Evolutionary conservation across 2,888 invertebrate species (phyloP), one percentile per base, ranked within the genome.

Genomic region (Athalia cordata): DNA sequence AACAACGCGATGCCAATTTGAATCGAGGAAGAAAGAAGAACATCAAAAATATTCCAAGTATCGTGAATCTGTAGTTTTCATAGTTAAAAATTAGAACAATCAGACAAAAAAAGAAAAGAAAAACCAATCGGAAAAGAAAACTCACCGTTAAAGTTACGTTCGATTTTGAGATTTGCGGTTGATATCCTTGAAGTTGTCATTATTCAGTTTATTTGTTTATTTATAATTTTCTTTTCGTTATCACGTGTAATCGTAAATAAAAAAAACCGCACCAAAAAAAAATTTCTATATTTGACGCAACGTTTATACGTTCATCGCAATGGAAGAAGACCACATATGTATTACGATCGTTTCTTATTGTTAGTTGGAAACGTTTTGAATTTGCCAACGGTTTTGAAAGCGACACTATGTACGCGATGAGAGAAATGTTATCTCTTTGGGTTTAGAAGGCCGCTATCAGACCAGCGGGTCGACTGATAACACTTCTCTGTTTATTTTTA

Each of bases 391-490:
- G 59, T 72, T n/a, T 13, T 13, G 29, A 4, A 6, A 61, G 61
- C 13, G 11, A 5, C 45, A 65, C 45, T 7, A 72, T 45, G 45
- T 1, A n/a, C 47, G 57, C 47, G 59, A 72, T 45, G 59, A 49
- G 72, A 72, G 72, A 72, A 72, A 59, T 72, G 72, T 72, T 72
- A 72, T 72, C 72, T 72, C 47, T 57, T 29, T 47, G 13, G 13
- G 59, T 72, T 72, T 72, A 57, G 72, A 72, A 72, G 57, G 72
- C 72, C 59, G 72, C 59, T 72, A 59, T 57, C 59, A 72, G 59
- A 57, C 45, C 59, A 59, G 79, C 83, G 85, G 85, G 85, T 87
- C 87, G 84, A 67, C 78, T 70, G 87, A 87, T 87, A 86, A 85
- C 83, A 82, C 78, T 59, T 62, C 4, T 6, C 81, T 78, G 80